Base-by-base conservation (phyloP, 2,797 vertebrate genomes). In the Pseudopleuronectes americanus region DNA sequence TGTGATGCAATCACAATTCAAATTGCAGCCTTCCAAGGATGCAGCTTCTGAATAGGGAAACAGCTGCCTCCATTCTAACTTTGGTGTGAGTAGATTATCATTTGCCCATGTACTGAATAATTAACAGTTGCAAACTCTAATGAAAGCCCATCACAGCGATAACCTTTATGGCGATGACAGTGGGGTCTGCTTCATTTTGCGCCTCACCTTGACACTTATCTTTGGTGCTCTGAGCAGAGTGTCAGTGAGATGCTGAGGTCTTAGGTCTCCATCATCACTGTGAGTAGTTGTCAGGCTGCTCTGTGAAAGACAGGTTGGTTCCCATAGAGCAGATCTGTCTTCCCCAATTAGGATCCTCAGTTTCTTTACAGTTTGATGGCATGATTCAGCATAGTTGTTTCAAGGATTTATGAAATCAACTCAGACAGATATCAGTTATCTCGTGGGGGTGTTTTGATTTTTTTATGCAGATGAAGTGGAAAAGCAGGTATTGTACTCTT, bases 321-420 rank as follows among this genome's bases (percentile, higher is more conserved):
- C 80, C 81, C 71, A 80, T 90, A 89, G 88, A 89, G 78, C 74
- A 79, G 52, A 68, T 76, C 84, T 85, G 87, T 79, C 88, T 17
- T 26, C 59, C 28, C 38, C 57, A 61, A 85, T 89, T 81, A 89
- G 71, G 66, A 69, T 86, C 77, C 55, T 76, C 62, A 70, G 73
- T 84, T 77, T 77, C 69, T 89, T 77, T 8, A 31, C 28, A 81
- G 65, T 55, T 57, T 70, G 68, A 38, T 65, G 60, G 61, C 58
- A 49, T 80, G 74, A 83, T 75, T 87, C 71, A 76, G 74, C 73
- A 66, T 61, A 36, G 63, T 62, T 69, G 57, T 77, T 48, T 1
- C 52, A 17, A 16, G 41, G 53, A 69, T 70, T 76, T 43, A 28
- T 58, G 23, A 69, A 55, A 68, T 26, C 52, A 55, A 55, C 7